A percentile compares a stretch with the other conserved stretches of the same genome.
These are phyloP conservation scores for Anagrus nilaparvatae DNA, from an alignment of 1,140 invertebrate genomes.

Conservation along the genomic window DNA sequence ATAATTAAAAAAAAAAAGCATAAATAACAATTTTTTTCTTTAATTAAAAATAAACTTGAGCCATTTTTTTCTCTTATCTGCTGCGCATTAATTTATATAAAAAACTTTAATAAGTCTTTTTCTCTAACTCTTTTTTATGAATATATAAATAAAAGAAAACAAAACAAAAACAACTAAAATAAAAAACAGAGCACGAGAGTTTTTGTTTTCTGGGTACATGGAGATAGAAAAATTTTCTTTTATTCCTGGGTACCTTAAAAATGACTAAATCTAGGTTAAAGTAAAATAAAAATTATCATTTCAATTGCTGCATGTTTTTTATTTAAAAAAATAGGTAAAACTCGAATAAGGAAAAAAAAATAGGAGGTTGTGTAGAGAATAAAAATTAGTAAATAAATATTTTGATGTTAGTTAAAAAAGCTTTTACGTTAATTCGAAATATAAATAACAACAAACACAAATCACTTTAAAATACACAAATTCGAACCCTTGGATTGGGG, in stretches of 20 bases:
- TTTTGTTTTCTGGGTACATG: neutral
- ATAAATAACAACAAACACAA: neutral
- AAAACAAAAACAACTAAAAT: no score
- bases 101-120: no score
- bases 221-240: neutral
- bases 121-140: no score
- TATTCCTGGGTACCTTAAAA: constrained; percentile 2
- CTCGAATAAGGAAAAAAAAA: neutral
- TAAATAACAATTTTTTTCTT: no score
- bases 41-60: no score
- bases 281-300: neutral
- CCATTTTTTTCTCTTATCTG: no score
- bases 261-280: neutral
- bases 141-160: no score
- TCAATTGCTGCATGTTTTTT: neutral
- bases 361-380: neutral
- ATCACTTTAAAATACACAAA: neutral
- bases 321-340: no score
- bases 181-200: no score
- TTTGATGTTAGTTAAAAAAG: neutral
- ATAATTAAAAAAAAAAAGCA: no score
- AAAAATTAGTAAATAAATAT: neutral
- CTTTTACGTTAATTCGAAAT: no score
- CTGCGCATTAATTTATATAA: no score
- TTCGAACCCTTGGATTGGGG: neutral